Base-by-base conservation (phyloP, 2,797 vertebrate species). In the Sorex maritimensis region DNA sequence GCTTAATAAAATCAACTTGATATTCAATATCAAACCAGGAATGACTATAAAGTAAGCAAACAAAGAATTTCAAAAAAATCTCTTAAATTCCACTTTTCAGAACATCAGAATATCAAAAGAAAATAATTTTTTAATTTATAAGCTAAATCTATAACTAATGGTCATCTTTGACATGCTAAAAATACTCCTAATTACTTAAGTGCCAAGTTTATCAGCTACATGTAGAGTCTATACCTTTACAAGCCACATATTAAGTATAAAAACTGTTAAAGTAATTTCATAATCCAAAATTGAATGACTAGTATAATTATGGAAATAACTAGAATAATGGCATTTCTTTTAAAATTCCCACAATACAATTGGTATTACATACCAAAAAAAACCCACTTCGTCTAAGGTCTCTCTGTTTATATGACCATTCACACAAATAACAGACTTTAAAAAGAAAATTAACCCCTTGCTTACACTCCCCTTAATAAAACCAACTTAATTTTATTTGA, bases 401-500 rank as follows among this genome's bases (percentile, higher is more conserved):
- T 14, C 24, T 88, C 10, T 41, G 17, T 80, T 88, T 92, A 2
- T 81, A 81, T 58, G 21, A 4, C 41, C 23, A 81, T 44, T 10
- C 49, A 65, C 23, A 94, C 26, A 95, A 87, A 12, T 85, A 97
- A 95, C 88, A 83, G 72, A 1, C 87, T 96, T 87, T 30, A 96
- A 77, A 84, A 95, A 97, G 86, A 93, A 87, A 95, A 91, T 68
- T 68, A 91, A 85, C 73, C 69, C 95, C 92, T 95, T 92, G 94
- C 88, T 95, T 92, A 96, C 93, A 95, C 84, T 96, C 92, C 92
- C 81, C 83, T 73, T 92, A 94, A 91, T 96, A 86, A 78, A 97
- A 94, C 41, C 94, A 92, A 74, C 95, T 96, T 96, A 94, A 97
- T 97, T 95, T 92, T 79, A 96, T 96, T 96, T 97, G 96, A 97